Percentiles rank a stretch among this genome's conserved stretches.
Evolutionary conservation across 23 tunicate species (phyloP).

Genomic region (Corella eumyota): DNA sequence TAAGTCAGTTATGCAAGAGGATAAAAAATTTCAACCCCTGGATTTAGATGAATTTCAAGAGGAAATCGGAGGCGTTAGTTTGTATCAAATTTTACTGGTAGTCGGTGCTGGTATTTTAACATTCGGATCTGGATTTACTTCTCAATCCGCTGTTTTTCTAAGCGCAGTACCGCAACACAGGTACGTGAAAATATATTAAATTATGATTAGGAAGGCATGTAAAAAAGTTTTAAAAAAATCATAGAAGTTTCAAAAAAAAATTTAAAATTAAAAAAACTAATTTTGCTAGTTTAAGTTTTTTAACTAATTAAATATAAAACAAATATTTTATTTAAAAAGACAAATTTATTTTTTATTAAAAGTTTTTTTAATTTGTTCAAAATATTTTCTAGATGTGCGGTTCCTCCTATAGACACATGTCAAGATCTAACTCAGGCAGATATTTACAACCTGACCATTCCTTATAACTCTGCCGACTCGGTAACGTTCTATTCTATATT

Average conservation of each 20-base stretch:
- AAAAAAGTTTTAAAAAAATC: too few relatives aligned
- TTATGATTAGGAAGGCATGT: neutral
- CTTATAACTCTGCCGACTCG: conserved; percentile 1
- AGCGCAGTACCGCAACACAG: conserved; percentile 56
- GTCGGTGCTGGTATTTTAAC: neutral
- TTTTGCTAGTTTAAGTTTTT: too few relatives aligned
- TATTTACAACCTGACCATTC: conserved; percentile 13
- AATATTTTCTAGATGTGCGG: conserved; percentile 71
- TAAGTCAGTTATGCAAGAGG: too few relatives aligned
- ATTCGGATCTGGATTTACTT: conserved; percentile 19
- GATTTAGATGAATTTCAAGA: conserved; percentile 49
- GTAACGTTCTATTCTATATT: neutral
- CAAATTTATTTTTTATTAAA: too few relatives aligned
- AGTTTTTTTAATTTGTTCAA: too few relatives aligned
- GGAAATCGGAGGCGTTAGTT: conserved; percentile 48
- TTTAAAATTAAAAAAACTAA: too few relatives aligned
- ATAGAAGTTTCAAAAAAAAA: too few relatives aligned
- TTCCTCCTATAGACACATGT: conserved; percentile 37
- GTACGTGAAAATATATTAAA: conserved; percentile 20
- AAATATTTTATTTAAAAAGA: too few relatives aligned
- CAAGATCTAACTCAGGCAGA: conserved; percentile 33
- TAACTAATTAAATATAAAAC: too few relatives aligned
- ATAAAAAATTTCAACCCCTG: conserved; percentile 11
- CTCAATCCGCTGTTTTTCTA: conserved; percentile 37
- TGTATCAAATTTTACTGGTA: conserved; percentile 35